Conservation (phyloP, 1,140 invertebrate species). For the Penaeus indicus region DNA sequence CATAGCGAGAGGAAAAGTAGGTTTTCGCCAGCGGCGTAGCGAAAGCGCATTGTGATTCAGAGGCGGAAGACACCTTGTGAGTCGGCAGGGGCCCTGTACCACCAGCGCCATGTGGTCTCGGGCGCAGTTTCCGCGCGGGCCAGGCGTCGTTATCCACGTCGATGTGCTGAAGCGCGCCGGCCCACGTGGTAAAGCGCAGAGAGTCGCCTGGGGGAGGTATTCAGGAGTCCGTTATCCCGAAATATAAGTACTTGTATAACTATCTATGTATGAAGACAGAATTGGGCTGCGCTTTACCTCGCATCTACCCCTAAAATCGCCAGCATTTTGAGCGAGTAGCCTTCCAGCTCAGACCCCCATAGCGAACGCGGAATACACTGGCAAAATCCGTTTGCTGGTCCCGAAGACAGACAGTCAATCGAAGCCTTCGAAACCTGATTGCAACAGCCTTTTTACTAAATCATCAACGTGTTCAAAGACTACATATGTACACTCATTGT, state of each 20-base stretch:
- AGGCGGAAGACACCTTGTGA: slow-evolving; percentile 69
- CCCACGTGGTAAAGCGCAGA: slow-evolving; percentile 79
- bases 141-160: slow-evolving; percentile 82
- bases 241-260: background rate
- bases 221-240: background rate
- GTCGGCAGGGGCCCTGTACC: slow-evolving; percentile 77
- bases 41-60: background rate
- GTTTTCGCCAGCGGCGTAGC: too few relatives aligned
- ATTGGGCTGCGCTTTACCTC: slow-evolving; percentile 68
- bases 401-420: slow-evolving; percentile 79
- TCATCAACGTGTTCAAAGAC: too few relatives aligned
- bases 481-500: background rate
- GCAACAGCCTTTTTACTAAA: background rate
- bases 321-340: slow-evolving; percentile 78
- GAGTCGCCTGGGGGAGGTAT: slow-evolving; percentile 74
- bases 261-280: slow-evolving; percentile 32
- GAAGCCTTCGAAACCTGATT: slow-evolving; percentile 74
- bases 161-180: slow-evolving; percentile 79
- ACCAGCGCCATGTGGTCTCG: slow-evolving; percentile 77
- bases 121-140: slow-evolving; percentile 80
- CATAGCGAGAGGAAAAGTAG: too few relatives aligned
- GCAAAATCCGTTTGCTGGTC: slow-evolving; percentile 73
- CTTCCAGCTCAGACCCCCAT: slow-evolving; percentile 77
- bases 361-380: slow-evolving; percentile 77
- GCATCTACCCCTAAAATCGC: slow-evolving; percentile 76